Percentiles rank a stretch among this genome's conserved stretches.
Conservation (phyloP, 2,888 invertebrate genomes). For the Amblyteles armatorius region DNA sequence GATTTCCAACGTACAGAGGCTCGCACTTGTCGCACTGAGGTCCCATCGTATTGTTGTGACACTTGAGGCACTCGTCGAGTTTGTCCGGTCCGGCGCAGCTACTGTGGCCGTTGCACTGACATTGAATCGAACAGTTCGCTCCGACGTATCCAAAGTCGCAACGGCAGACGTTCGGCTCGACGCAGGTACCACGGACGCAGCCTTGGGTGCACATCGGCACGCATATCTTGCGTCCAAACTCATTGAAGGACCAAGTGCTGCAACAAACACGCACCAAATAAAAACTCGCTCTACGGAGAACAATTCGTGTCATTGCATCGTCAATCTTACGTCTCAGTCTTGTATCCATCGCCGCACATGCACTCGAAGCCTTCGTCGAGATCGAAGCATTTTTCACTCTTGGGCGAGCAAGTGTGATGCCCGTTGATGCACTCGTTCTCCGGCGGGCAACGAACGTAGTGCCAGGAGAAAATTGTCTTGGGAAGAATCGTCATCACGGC, state of each 20-base stretch:
- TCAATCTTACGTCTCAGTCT: constrained; percentile 86
- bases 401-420: constrained; percentile 95
- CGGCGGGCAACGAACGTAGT: constrained; percentile 95
- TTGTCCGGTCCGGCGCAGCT: constrained; percentile 95
- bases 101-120: constrained; percentile 97
- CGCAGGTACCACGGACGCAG: constrained; percentile 94
- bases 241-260: constrained; percentile 78
- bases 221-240: constrained; percentile 85
- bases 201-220: constrained; percentile 93
- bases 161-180: constrained; percentile 93
- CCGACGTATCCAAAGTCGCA: constrained; percentile 98
- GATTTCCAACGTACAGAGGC: constrained; percentile 96
- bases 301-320: neutral
- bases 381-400: constrained; percentile 96
- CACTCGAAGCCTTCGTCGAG: constrained; percentile 93
- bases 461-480: constrained; percentile 90
- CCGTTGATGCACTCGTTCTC: constrained; percentile 97
- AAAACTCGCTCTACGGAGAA: neutral
- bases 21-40: constrained; percentile 96
- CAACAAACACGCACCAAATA: constrained; percentile 59
- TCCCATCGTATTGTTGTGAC: constrained; percentile 97
- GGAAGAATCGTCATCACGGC: constrained; percentile 68
- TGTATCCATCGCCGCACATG: constrained; percentile 92
- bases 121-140: constrained; percentile 96
- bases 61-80: constrained; percentile 92